Evolutionary conservation across 2,797 vertebrate species (phyloP).

Genomic region (Pseudochaenichthys georgianus): DNA sequence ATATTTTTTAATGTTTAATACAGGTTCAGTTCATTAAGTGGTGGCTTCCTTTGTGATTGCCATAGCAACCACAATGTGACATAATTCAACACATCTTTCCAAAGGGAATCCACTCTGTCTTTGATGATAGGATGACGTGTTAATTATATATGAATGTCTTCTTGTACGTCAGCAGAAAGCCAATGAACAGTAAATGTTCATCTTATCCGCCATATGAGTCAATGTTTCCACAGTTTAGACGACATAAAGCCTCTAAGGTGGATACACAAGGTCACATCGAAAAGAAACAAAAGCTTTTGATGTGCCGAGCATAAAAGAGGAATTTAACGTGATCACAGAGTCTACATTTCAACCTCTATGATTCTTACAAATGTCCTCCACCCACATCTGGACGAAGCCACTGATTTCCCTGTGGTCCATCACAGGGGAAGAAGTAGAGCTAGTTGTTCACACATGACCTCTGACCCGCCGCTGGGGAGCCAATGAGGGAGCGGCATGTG

Average conservation of each 20-base stretch:
- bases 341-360: conserved; percentile 76
- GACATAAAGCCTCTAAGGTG: conserved; percentile 22
- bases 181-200: not conserved
- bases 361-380: conserved; percentile 81
- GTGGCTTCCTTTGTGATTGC: not conserved
- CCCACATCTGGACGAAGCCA: conserved; percentile 71
- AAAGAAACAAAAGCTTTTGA: conserved; percentile 48
- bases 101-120: conserved; percentile 3
- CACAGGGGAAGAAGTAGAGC: conserved; percentile 74
- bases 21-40: not conserved
- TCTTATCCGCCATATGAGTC: conserved; percentile 8
- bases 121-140: conserved; percentile 7
- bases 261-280: conserved; percentile 26
- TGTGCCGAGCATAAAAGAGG: conserved; percentile 51
- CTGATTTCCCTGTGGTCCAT: conserved; percentile 79
- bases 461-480: conserved; percentile 76
- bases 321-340: conserved; percentile 74
- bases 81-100: conserved; percentile 13
- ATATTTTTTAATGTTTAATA: not conserved
- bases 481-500: conserved; percentile 69
- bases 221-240: conserved; percentile 9
- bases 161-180: not conserved
- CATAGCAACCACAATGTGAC: conserved; percentile 11
- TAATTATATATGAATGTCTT: conserved; percentile 5
- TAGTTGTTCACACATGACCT: conserved; percentile 81